Conservation (phyloP, 2,797 vertebrate species). For the Vespertilio murinus region DNA sequence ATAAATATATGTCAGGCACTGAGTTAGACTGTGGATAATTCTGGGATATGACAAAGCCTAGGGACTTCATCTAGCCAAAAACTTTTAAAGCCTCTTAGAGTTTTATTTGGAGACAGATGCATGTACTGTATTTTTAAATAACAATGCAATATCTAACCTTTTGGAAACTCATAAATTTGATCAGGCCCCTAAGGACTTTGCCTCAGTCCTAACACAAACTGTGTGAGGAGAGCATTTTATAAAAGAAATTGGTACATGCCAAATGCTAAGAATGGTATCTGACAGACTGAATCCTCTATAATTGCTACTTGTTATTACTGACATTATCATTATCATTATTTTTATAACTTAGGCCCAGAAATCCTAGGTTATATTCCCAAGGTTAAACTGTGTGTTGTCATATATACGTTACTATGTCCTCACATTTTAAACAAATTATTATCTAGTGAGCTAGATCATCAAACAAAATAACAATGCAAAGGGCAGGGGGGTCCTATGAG, state of each 20-base stretch:
- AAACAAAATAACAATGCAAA: slow-evolving; percentile 3
- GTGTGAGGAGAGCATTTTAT: background rate
- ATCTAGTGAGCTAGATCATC: background rate
- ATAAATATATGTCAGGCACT: background rate
- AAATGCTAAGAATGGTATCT: background rate
- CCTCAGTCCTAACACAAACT: background rate
- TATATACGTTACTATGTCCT: background rate
- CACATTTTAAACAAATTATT: background rate
- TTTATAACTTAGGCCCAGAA: background rate
- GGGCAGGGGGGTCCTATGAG: no score
- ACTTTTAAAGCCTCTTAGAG: background rate
- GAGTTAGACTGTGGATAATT: background rate
- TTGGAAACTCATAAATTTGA: background rate
- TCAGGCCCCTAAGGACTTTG: background rate
- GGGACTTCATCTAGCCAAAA: background rate
- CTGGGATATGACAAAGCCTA: background rate
- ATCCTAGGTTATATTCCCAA: background rate
- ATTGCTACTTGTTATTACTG: background rate
- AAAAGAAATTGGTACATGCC: background rate
- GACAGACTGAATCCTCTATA: background rate
- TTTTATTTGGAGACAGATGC: background rate
- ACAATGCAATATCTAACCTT: background rate
- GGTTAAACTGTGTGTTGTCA: background rate
- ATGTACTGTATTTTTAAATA: background rate
- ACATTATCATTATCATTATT: background rate